A percentile compares a stretch with the other conserved stretches of the same genome.
phyloP scores from a whole-genome alignment of 2,113 vertebrate genomes.

The Pollachius pollachius region DNA sequence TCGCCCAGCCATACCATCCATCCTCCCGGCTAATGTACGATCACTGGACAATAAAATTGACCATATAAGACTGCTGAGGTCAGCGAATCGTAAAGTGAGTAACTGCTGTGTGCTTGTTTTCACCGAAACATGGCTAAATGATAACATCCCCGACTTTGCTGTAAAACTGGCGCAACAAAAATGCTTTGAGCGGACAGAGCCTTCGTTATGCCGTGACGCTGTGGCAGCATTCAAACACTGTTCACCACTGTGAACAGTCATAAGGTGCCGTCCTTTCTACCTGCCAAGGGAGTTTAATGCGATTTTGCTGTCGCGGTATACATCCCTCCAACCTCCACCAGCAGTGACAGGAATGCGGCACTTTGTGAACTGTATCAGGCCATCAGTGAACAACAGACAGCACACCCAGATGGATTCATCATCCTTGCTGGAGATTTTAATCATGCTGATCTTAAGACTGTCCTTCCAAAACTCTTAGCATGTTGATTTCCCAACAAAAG shows the following conservation, averaged over 20 bases:
- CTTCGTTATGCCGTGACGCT: neutral
- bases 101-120: neutral
- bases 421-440: no score
- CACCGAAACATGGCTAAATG: neutral
- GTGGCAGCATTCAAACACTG: neutral
- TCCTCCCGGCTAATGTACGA: neutral
- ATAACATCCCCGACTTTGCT: neutral
- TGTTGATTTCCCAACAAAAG: neutral
- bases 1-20: neutral
- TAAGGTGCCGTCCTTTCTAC: no score
- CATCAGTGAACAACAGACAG: no score
- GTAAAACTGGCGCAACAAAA: neutral
- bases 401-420: no score
- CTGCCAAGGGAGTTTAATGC: neutral
- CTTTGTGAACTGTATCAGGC: no score
- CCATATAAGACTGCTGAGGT: neutral
- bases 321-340: conserved; percentile 7
- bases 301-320: neutral
- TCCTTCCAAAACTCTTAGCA: neutral
- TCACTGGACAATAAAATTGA: neutral
- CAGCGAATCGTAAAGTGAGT: neutral
- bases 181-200: neutral
- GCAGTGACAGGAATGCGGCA: no score
- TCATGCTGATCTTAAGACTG: no score
- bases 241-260: no score